phyloP scores from a whole-genome alignment of 2,888 invertebrate genomes.

The Heteropelma amictum region DNA sequence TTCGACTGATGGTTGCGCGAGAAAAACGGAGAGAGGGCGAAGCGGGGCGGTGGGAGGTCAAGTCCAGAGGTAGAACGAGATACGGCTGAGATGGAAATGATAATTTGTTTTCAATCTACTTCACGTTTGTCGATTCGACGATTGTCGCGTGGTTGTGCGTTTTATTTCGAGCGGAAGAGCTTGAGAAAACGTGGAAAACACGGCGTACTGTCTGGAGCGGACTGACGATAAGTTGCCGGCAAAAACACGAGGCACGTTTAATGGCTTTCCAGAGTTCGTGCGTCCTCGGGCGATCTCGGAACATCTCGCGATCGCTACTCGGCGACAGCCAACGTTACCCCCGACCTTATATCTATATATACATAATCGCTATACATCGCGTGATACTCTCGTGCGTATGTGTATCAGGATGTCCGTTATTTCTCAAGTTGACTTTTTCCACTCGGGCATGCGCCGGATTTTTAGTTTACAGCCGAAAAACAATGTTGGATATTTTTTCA shows the following conservation, averaged over 20 bases:
- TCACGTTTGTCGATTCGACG: no score
- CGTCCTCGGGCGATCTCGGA: conserved; percentile 26
- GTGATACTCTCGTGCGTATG: no score
- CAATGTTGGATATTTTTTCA: no score
- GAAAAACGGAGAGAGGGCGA: background rate
- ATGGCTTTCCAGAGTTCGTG: conserved; percentile 32
- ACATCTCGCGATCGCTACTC: conserved; percentile 24
- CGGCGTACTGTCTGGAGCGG: conserved; percentile 1
- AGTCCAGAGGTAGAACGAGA: background rate
- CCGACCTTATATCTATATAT: no score
- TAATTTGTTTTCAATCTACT: no score
- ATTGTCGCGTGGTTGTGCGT: no score
- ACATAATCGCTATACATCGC: no score
- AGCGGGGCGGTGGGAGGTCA: background rate
- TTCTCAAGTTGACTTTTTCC: no score
- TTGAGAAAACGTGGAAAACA: background rate
- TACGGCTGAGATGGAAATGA: background rate
- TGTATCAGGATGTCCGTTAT: no score
- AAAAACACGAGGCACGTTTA: conserved; percentile 46
- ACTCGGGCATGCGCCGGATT: no score
- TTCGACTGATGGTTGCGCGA: background rate
- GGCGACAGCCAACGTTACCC: background rate
- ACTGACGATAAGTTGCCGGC: conserved; percentile 44
- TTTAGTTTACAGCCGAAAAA: no score
- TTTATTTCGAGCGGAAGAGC: background rate